phyloP scores from a whole-genome alignment of 2,113 vertebrate genomes.

The Zootoca vivipara region DNA sequence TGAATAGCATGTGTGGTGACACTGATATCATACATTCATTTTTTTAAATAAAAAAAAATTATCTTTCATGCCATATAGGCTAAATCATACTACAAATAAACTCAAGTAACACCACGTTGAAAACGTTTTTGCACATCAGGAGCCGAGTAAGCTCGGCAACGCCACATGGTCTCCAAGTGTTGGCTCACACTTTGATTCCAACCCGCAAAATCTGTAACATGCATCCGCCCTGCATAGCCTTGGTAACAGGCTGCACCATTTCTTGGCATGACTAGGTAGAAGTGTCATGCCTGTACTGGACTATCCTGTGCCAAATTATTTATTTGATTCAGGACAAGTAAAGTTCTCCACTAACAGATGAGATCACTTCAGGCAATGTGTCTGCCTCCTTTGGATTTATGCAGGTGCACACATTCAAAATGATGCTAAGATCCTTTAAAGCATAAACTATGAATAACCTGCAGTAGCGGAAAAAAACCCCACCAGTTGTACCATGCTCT shows the following conservation, averaged over 20 bases:
- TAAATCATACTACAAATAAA: constrained; percentile 1
- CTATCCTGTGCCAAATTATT: constrained; percentile 8
- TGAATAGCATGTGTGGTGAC: neutral
- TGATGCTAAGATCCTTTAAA: neutral
- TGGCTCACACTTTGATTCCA: neutral
- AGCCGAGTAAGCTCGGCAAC: neutral
- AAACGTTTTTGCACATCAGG: neutral
- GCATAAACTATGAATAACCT: neutral
- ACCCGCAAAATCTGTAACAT: neutral
- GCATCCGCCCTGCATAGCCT: neutral
- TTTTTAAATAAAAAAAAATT: neutral
- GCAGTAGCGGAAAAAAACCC: neutral
- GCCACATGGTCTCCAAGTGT: neutral
- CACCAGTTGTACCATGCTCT: neutral
- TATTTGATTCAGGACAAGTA: neutral
- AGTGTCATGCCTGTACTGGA: neutral
- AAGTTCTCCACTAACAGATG: constrained; percentile 1
- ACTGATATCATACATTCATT: neutral
- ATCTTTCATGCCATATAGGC: neutral
- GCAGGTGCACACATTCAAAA: neutral
- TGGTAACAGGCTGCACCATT: neutral
- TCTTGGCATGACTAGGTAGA: neutral
- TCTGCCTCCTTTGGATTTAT: neutral
- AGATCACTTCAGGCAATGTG: neutral
- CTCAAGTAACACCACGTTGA: neutral